Conservation (phyloP, 2,797 vertebrate species). For the Enteromius mattozi region DNA sequence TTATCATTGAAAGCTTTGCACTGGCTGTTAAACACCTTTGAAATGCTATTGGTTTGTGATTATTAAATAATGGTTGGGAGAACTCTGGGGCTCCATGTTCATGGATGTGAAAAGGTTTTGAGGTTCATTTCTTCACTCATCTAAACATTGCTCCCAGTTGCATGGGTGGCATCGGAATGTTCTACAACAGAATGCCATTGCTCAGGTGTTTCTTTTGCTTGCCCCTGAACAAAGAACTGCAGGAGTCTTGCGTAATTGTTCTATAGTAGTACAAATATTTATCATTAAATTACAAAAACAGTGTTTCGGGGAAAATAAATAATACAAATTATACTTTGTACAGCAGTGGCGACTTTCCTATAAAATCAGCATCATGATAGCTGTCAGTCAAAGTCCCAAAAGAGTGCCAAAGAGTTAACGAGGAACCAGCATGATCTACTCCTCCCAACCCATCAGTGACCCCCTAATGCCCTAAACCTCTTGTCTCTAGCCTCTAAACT, state of each 20-base stretch:
- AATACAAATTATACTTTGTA: not conserved
- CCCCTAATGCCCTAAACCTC: slow-evolving; percentile 26
- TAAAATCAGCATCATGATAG: not conserved
- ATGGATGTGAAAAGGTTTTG: not conserved
- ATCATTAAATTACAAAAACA: not conserved
- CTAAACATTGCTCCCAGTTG: not conserved
- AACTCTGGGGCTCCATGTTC: not conserved
- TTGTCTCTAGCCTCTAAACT: slow-evolving; percentile 20
- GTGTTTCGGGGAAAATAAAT: not conserved
- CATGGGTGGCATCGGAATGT: not conserved
- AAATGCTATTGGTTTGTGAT: not conserved
- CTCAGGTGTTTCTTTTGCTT: not conserved
- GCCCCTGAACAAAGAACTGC: not conserved
- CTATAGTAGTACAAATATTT: not conserved
- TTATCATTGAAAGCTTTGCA: not conserved
- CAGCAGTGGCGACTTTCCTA: not conserved
- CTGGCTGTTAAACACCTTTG: not conserved
- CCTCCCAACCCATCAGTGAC: slow-evolving; percentile 36
- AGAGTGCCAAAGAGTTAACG: slow-evolving; percentile 2
- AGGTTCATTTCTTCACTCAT: not conserved
- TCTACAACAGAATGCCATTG: not conserved
- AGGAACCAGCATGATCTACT: slow-evolving; percentile 37
- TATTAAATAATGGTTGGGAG: not conserved
- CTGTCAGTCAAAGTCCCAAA: slow-evolving; percentile 27
- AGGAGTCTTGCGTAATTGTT: not conserved